These are phyloP conservation scores for Deilephila porcellus DNA, from an alignment of 2,888 invertebrate species.

Conservation along the genomic window DNA sequence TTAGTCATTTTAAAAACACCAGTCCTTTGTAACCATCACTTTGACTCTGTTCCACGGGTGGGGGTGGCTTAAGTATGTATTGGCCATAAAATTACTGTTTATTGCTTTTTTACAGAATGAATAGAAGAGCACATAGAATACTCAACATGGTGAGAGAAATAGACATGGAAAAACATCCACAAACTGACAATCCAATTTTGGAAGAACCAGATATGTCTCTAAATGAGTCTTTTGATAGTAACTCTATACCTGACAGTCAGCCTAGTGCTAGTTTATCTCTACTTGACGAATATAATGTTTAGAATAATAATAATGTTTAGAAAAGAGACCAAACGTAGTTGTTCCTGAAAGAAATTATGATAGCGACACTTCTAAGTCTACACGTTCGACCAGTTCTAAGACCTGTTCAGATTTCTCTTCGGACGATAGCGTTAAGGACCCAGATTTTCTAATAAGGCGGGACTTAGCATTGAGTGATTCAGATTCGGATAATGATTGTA, in stretches of 20 bases:
- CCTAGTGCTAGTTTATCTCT: constrained; percentile 18
- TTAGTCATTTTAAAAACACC: neutral
- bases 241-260: constrained; percentile 28
- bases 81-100: neutral
- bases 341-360: constrained; percentile 27
- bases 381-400: constrained; percentile 23
- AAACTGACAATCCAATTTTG: constrained; percentile 17
- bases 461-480: constrained; percentile 21
- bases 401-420: constrained; percentile 27
- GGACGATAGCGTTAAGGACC: constrained; percentile 24
- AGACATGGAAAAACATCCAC: constrained; percentile 11
- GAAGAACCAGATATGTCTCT: constrained; percentile 13
- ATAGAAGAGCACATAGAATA: constrained; percentile 19
- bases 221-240: constrained; percentile 28
- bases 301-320: too few relatives aligned
- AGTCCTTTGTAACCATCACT: too few relatives aligned
- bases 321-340: constrained; percentile 23
- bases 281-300: too few relatives aligned
- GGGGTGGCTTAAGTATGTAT: constrained; percentile 2
- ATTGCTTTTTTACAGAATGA: constrained; percentile 14
- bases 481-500: constrained; percentile 6
- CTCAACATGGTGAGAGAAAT: constrained; percentile 2
- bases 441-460: constrained; percentile 15
- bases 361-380: constrained; percentile 28
- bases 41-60: too few relatives aligned